Base-by-base conservation (phyloP, 2,888 invertebrate genomes). In the Coelogynopora nodosa region DNA sequence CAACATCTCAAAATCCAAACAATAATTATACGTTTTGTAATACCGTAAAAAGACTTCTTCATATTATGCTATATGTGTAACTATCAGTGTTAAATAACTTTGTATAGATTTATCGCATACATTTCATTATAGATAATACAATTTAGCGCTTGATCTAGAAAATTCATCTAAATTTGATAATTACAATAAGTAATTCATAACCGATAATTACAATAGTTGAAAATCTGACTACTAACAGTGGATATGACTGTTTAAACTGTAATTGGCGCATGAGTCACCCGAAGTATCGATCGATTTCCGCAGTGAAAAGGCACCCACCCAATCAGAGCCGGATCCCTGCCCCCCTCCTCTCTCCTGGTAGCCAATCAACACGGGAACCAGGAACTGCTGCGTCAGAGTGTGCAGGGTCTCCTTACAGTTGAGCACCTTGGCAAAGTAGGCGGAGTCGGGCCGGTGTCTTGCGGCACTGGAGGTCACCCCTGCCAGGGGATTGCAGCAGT, bases 401-500 rank as follows among this genome's bases (percentile, higher is more conserved):
- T 67, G 31, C 23, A 84, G 31, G 0, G 31, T 31, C 18, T 84
- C 84, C 67, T 84, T 84, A 49, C 67, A 49, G 28, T 81, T 84
- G 74, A 84, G 84, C 0, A 49, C 84, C 27, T 67, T 84, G 31
- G 84, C 30, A 31, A 84, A 84, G 49, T 31, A 84, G 31, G 84
- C 67, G 84, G 84, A 84, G 49, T 84, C 84, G 49, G 49, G 49
- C 49, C 49, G 49, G 18, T 49, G 49, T 49, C 49, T 49, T 5
- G 49, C 49, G 18, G 18, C 49, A 49, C 49, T 18, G 5, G 49
- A 13, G 10, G 49, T 49, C 18, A 49, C 49, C 49, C 49, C 49
- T 49, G 49, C 49, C 49, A 49, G 18, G 10, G 84, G 84, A 2
- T 67, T 67, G 49, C 84, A 84, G 28, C 84, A 84, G 28, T 84